Evolutionary conservation across 2,113 vertebrate genomes (phyloP).

Genomic region (Cinclus cinclus): DNA sequence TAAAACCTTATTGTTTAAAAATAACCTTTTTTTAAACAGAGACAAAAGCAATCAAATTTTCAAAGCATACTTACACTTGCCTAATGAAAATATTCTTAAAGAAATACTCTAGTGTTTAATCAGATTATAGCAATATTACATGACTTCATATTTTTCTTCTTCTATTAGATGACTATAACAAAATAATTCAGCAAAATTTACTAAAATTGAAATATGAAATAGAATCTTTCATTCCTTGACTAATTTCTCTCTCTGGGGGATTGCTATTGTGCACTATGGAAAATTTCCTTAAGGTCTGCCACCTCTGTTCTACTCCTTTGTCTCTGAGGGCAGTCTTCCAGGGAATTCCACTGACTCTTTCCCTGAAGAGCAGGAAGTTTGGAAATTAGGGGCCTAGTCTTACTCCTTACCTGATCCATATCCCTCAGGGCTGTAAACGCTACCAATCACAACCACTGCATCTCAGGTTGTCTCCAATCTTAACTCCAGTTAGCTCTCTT

Average conservation of each 20-base stretch:
- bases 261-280: not conserved
- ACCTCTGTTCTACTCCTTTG: not conserved
- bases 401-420: not conserved
- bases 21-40: not conserved
- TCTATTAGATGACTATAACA: not conserved
- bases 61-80: not conserved
- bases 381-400: too few species aligned
- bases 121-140: not conserved
- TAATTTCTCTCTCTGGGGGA: not conserved
- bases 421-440: not conserved
- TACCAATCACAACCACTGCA: not conserved
- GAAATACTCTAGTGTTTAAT: not conserved
- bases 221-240: not conserved
- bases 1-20: not conserved
- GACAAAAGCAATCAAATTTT: not conserved
- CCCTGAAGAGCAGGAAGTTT: not conserved
- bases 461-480: not conserved
- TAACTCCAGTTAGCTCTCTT: not conserved
- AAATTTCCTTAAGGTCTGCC: not conserved
- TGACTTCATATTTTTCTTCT: not conserved
- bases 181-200: not conserved
- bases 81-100: not conserved
- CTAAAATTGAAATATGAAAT: not conserved
- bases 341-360: not conserved
- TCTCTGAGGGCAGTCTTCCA: not conserved